Evolutionary conservation across 2,888 invertebrate species (phyloP), one percentile per base, ranked within the genome.

Genomic region (Bedellia somnulentella): DNA sequence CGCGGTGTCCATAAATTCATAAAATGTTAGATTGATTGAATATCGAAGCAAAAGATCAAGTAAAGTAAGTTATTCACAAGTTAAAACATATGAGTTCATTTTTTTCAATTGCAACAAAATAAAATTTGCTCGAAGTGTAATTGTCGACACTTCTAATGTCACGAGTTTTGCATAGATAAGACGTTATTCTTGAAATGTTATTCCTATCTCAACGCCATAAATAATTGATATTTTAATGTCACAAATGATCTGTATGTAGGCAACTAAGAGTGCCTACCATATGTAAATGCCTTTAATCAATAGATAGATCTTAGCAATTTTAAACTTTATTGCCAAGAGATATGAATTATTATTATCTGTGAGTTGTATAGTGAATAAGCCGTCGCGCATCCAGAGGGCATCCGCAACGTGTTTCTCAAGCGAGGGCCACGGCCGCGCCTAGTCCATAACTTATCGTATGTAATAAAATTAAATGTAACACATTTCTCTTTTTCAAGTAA

Each of bases 381-480:
- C 9, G n/a, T 5, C 18, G 9, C n/a, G 10, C 9, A 10, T 22
- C 11, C 10, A 9, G 9, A 4, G 12, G 52, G 49, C 55, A 49
- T 45, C 40, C 32, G 40, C 37, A 42, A 63, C 68, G 45, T 60
- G 70, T 70, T 71, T 63, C 61, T 61, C 63, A 53, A 67, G 55
- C 54, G 53, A 68, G 60, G 53, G 61, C 63, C 52, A 57, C 49
- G 53, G 61, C 63, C 52, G 57, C 49, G 53, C 55, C 73, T 66
- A 70, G 64, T 43, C 52, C 61, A 68, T 71, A 73, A 73, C 58
- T 75, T 73, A 73, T 75, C 60, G 70, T 57, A 52, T 62, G 71
- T 71, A 75, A 75, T 73, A 75, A 75, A 73, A 73, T 75, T 71
- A 73, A 75, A 73, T 75, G 71, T 71, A 71, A 64, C 71, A 71